Evolutionary conservation across 2,888 invertebrate species (phyloP).

Genomic region (Zygogramma bicolorata): DNA sequence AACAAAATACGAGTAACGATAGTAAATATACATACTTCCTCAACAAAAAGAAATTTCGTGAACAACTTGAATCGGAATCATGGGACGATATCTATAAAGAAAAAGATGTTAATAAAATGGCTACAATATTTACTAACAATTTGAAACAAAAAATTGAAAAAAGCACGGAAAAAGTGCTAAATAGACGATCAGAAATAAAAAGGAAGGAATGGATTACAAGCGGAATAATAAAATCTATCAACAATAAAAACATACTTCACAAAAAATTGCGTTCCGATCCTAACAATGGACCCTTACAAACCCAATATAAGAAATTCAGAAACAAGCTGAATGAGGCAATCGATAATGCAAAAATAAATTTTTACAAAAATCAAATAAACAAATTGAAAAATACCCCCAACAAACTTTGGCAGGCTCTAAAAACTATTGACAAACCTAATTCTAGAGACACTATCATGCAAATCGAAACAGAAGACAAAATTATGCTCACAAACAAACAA

Average conservation of each 20-base stretch:
- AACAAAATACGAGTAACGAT: not conserved
- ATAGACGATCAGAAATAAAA: too few species aligned
- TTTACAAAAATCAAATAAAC: too few species aligned
- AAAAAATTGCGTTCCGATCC: too few species aligned
- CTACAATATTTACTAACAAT: not conserved
- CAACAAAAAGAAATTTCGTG: not conserved
- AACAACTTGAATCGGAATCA: not conserved
- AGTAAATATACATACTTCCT: not conserved
- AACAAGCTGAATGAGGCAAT: not conserved
- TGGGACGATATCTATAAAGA: not conserved
- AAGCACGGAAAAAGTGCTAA: not conserved
- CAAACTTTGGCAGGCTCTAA: too few species aligned
- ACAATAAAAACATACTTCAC: too few species aligned
- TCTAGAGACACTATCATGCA: not conserved
- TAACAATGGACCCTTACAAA: too few species aligned
- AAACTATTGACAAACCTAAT: not conserved
- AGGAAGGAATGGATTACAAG: too few species aligned
- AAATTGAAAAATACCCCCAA: too few species aligned
- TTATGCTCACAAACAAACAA: not conserved
- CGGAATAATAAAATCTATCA: not conserved
- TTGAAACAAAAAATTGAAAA: not conserved
- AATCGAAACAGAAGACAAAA: not conserved
- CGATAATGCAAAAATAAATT: too few species aligned
- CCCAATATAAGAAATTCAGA: not conserved
- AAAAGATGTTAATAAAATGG: conserved; percentile 4